These are phyloP conservation scores for Lumbricus terrestris DNA, from an alignment of 2,888 invertebrate species.

Conservation along the genomic window DNA sequence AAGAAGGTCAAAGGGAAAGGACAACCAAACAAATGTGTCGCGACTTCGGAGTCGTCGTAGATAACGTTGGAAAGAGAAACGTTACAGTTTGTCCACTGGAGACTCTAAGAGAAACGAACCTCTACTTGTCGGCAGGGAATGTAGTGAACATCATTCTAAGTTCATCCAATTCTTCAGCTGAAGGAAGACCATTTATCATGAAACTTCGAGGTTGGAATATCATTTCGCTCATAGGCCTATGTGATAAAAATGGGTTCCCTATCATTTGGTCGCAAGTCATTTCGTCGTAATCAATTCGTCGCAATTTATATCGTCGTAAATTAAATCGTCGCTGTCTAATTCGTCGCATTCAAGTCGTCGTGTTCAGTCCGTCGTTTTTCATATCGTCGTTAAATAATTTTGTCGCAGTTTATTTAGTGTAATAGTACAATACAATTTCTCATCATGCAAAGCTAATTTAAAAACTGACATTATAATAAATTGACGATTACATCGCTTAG, in stretches of 20 bases:
- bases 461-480: too few relatives aligned
- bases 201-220: slow-evolving; percentile 7
- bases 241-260: not conserved
- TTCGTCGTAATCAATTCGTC: too few relatives aligned
- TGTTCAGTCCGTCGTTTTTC: too few relatives aligned
- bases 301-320: too few relatives aligned
- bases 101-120: not conserved
- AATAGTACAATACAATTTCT: too few relatives aligned
- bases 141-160: not conserved
- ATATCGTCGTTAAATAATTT: too few relatives aligned
- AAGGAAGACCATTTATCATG: not conserved
- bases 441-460: too few relatives aligned
- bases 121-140: not conserved
- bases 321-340: too few relatives aligned
- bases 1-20: not conserved
- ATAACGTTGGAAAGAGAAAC: not conserved
- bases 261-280: too few relatives aligned
- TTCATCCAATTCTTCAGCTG: not conserved
- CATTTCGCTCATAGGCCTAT: not conserved
- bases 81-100: not conserved
- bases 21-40: not conserved
- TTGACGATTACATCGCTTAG: too few relatives aligned
- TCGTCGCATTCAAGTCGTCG: too few relatives aligned
- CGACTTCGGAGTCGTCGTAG: not conserved
- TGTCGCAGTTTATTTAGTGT: too few relatives aligned